Base-by-base conservation (phyloP, 2,113 vertebrate species). In the Azemiops feae region DNA sequence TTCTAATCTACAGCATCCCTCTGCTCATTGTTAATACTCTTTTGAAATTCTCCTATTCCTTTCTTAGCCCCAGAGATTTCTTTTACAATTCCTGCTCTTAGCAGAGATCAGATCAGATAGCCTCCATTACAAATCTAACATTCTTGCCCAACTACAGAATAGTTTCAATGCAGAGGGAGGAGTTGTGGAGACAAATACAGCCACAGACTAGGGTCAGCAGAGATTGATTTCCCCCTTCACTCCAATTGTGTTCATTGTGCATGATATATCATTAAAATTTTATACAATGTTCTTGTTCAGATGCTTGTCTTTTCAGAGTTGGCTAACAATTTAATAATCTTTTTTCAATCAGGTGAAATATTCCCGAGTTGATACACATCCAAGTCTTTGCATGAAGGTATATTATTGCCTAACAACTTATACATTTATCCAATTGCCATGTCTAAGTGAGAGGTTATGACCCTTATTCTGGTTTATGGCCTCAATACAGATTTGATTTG, bases 321-420 rank as follows among this genome's bases (percentile, higher is more conserved):
- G 74, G 88, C 6, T 60, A 57, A 87, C 87, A 95, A 87, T 50
- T 22, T 58, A 25, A 88, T 3, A 87, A 39, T 45, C 3, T 96
- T 0, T 95, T 94, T 92, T 94, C 96, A 95, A 96, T 89, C 96
- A 99, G 98, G 96, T 98, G 27, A 97, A 94, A 87, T 99, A 98
- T 95, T 95, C 96, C 52, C 95, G 95, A 87, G 98, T 99, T 93
- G 98, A 99, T 92, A 97, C 98, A 88, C 98, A 98, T 88, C 98
- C 98, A 43, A 95, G 96, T 6, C 97, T 99, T 85, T 99, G 98
- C 92, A 97, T 99, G 96, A 98, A 99, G 98, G 98, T 99, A 98
- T 97, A 92, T 34, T 93, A 18, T 92, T 92, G 93, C 34, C 60
- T 92, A 50, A 7, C 18, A 88, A 88, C 39, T 92, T 6, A 52